Evolutionary conservation across 2,888 invertebrate species (phyloP).

Genomic region (Galerucella nymphaeae): DNA sequence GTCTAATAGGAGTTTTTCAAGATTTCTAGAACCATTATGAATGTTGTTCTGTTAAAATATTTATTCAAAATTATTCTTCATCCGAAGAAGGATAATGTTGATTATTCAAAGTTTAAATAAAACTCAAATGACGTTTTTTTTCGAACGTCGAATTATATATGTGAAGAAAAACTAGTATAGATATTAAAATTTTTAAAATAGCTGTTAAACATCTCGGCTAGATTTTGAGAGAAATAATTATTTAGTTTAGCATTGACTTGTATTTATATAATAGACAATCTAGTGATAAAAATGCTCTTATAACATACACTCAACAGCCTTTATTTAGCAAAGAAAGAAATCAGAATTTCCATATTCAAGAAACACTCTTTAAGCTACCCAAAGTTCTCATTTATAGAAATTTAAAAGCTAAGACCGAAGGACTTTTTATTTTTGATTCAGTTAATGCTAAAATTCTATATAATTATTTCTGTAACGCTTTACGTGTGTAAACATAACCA

Average conservation of each 20-base stretch:
- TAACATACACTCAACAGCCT: neutral
- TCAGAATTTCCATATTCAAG: constrained; percentile 27
- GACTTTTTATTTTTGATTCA: constrained; percentile 14
- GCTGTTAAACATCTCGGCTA: constrained; percentile 61
- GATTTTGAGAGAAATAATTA: constrained; percentile 56
- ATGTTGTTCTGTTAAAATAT: constrained; percentile 44
- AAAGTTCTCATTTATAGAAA: constrained; percentile 20
- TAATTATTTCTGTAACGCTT: constrained; percentile 60
- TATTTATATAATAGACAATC: constrained; percentile 33
- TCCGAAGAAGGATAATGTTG: constrained; percentile 41
- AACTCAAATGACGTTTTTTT: constrained; percentile 28
- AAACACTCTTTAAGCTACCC: neutral
- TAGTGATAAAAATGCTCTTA: constrained; percentile 16
- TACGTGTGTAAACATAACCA: constrained; percentile 56
- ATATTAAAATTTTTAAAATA: constrained; percentile 42
- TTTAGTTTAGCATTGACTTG: constrained; percentile 53
- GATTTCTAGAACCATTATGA: constrained; percentile 37
- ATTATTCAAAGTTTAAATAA: constrained; percentile 45
- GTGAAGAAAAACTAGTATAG: constrained; percentile 42
- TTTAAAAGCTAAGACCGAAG: neutral
- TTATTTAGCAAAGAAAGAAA: constrained; percentile 9
- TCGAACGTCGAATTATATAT: constrained; percentile 42
- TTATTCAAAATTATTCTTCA: constrained; percentile 46
- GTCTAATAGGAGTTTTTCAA: constrained; percentile 29
- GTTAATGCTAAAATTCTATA: constrained; percentile 54